Evolutionary conservation across 2,113 vertebrate genomes (phyloP).

Genomic region (Silurus asotus): DNA sequence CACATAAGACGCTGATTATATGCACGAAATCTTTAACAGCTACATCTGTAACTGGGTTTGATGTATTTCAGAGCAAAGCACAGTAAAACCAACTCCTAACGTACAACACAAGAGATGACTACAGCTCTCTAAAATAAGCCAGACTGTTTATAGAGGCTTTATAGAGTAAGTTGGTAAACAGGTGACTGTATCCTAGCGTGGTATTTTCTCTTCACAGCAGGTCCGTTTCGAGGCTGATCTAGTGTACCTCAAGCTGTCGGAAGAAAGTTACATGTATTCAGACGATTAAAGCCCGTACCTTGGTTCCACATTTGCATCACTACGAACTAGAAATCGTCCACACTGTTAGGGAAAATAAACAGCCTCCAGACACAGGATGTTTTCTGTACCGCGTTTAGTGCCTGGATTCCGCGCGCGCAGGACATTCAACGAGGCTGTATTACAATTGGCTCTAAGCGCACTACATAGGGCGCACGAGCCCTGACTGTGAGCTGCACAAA

Average conservation of each 20-base stretch:
- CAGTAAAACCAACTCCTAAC: background rate
- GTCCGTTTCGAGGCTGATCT: background rate
- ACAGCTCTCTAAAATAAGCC: background rate
- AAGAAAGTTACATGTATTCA: background rate
- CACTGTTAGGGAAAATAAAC: background rate
- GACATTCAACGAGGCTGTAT: background rate
- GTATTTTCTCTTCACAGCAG: background rate
- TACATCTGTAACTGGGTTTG: background rate
- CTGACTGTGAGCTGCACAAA: too few species aligned
- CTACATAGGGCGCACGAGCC: background rate
- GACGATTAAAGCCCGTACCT: conserved; percentile 31
- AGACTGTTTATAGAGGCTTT: background rate
- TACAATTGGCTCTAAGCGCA: background rate
- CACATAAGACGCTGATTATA: background rate
- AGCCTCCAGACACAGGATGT: background rate
- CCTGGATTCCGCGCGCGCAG: background rate
- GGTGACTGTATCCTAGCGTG: background rate
- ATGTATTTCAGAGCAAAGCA: background rate
- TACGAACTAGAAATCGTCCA: background rate
- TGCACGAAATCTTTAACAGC: background rate
- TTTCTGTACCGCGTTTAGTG: background rate
- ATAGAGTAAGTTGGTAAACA: background rate
- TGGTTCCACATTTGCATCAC: conserved; percentile 50
- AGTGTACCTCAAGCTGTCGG: background rate
- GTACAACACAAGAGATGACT: background rate